Conservation (phyloP, 2,888 invertebrate species). For the Eristalis pertinax region DNA sequence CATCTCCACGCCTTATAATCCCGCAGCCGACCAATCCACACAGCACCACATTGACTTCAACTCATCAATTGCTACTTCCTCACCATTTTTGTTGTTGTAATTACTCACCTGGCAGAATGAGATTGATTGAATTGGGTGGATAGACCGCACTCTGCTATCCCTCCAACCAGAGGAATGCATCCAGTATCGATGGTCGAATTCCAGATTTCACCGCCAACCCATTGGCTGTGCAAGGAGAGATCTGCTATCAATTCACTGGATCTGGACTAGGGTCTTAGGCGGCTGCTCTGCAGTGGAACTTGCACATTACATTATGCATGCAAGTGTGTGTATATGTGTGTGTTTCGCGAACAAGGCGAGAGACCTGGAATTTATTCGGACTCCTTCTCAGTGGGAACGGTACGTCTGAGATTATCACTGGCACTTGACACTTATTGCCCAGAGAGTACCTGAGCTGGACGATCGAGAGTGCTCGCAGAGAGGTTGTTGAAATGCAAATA, state of each 20-base stretch:
- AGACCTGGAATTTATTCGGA: constrained; percentile 35
- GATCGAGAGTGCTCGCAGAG: constrained; percentile 30
- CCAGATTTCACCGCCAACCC: constrained; percentile 52
- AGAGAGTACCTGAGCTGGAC: constrained; percentile 61
- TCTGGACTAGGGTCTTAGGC: constrained; percentile 25
- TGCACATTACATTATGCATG: constrained; percentile 44
- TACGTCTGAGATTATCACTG: constrained; percentile 57
- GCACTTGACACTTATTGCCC: constrained; percentile 70
- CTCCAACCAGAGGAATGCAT: constrained; percentile 22
- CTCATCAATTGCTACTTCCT: constrained; percentile 27
- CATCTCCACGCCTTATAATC: constrained; percentile 11
- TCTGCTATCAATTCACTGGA: neutral
- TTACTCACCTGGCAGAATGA: constrained; percentile 59
- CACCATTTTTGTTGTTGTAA: constrained; percentile 60
- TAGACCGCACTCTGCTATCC: neutral
- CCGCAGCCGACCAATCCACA: neutral
- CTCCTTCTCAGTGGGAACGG: constrained; percentile 27
- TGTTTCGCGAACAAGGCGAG: constrained; percentile 47
- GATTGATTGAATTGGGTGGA: constrained; percentile 66
- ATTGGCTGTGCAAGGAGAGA: neutral
- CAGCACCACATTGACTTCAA: neutral
- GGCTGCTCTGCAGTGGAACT: constrained; percentile 24
- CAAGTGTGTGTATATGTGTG: constrained; percentile 15
- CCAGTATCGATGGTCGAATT: constrained; percentile 40
- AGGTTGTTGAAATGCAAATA: constrained; percentile 43